Evolutionary conservation across 2,797 vertebrate genomes (phyloP).

Genomic region (Myiothlypis chrysogaster): DNA sequence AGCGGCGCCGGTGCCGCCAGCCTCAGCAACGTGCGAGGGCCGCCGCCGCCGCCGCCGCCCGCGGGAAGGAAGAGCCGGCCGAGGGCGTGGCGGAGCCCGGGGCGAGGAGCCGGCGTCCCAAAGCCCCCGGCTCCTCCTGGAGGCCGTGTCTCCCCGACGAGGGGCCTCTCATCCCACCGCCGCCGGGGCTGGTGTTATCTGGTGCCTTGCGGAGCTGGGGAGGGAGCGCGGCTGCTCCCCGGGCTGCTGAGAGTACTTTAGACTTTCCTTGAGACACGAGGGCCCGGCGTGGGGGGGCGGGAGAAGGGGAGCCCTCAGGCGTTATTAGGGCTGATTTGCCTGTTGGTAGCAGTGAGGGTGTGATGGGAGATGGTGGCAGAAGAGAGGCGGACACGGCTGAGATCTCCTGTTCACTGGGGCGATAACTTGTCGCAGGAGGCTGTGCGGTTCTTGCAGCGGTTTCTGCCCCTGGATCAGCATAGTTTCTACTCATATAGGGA

Average conservation of each 20-base stretch:
- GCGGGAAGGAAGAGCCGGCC: background rate
- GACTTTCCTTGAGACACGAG: background rate
- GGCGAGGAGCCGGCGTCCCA: background rate
- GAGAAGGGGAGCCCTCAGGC: background rate
- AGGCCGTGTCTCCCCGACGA: background rate
- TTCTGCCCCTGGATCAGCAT: background rate
- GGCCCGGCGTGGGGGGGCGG: background rate
- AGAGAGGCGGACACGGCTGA: background rate
- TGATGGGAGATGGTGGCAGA: background rate
- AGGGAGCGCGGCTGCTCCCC: constrained; percentile 3
- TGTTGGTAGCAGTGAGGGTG: background rate
- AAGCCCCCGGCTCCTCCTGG: background rate
- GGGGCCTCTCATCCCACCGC: background rate
- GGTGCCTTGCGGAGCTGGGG: constrained; percentile 51
- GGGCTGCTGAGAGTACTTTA: constrained; percentile 46
- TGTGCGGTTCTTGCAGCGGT: background rate
- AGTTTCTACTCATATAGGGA: background rate
- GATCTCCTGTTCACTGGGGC: background rate
- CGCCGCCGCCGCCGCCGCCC: background rate
- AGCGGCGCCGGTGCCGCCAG: background rate
- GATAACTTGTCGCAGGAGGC: background rate
- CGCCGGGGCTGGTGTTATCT: constrained; percentile 37
- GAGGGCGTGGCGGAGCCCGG: background rate
- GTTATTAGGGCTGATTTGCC: background rate
- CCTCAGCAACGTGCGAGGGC: background rate